A percentile compares a stretch with the other conserved stretches of the same genome.
Evolutionary conservation across 2,797 vertebrate species (phyloP).

Genomic region (Acanthurus leucopareius): DNA sequence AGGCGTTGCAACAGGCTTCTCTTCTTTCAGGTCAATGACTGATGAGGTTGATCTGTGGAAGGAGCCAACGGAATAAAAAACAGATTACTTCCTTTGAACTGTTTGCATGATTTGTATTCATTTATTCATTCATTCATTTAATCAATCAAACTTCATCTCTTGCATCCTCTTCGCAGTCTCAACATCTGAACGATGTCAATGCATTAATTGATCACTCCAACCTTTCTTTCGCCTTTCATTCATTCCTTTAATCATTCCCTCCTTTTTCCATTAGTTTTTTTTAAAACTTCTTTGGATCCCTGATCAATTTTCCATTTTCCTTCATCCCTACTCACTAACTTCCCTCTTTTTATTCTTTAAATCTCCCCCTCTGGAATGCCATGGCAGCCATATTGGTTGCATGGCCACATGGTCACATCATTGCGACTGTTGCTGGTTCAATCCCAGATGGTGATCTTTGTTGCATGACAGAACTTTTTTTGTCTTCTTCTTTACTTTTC

Average conservation of each 20-base stretch:
- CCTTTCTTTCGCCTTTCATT: background rate
- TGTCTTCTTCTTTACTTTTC: too few relatives aligned
- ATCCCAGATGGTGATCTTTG: too few relatives aligned
- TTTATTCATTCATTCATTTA: background rate
- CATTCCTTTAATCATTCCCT: too few relatives aligned
- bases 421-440: too few relatives aligned
- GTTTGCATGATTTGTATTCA: background rate
- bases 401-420: too few relatives aligned
- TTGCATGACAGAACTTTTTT: too few relatives aligned
- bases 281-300: too few relatives aligned
- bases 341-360: background rate
- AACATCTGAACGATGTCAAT: background rate
- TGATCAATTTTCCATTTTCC: too few relatives aligned
- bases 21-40: conserved; percentile 4
- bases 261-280: too few relatives aligned
- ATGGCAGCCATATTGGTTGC: too few relatives aligned
- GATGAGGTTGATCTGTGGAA: conserved; percentile 50
- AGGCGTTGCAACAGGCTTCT: background rate
- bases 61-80: conserved; percentile 16
- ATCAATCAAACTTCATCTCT: background rate
- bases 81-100: conserved; percentile 2
- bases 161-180: background rate
- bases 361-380: background rate
- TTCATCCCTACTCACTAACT: too few relatives aligned
- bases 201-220: background rate